Evolutionary conservation across 2,797 vertebrate genomes (phyloP).

Genomic region (Rachycentron canadum): DNA sequence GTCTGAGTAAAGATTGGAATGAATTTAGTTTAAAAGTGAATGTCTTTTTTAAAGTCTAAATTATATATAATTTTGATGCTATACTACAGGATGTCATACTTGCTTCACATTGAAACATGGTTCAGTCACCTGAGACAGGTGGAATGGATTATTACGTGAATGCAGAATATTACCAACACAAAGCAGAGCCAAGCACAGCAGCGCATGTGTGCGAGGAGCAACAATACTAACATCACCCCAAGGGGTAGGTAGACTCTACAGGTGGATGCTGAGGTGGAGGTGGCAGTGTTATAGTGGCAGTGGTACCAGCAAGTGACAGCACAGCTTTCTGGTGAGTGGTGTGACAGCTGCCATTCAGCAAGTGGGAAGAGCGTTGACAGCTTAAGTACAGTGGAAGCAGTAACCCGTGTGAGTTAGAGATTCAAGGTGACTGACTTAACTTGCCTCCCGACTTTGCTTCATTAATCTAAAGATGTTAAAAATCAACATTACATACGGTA

Average conservation of each 20-base stretch:
- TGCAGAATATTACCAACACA: conserved; percentile 1
- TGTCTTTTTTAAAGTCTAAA: not conserved
- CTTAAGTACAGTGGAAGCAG: not conserved
- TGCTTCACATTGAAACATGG: not conserved
- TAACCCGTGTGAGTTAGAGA: not conserved
- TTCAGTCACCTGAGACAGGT: not conserved
- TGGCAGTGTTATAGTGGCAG: not conserved
- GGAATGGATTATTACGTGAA: conserved; percentile 6
- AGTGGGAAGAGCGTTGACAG: not conserved
- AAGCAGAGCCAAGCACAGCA: conserved; percentile 3
- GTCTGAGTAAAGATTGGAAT: not conserved
- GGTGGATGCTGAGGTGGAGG: conserved; percentile 27
- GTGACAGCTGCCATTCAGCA: conserved; percentile 7
- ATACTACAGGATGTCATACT: not conserved
- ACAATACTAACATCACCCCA: not conserved
- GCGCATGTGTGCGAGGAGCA: conserved; percentile 3
- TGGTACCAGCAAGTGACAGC: conserved; percentile 13
- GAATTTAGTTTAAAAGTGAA: conserved; percentile 1
- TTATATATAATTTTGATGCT: not conserved
- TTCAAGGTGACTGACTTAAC: not conserved
- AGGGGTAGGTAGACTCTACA: conserved; percentile 17
- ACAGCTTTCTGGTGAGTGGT: conserved; percentile 3
- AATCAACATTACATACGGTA: not conserved
- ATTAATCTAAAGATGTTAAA: not conserved
- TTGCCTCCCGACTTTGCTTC: not conserved